Evolutionary conservation across 2,888 invertebrate genomes (phyloP), one percentile per base, ranked within the genome.

Genomic region (Germaria angustata): DNA sequence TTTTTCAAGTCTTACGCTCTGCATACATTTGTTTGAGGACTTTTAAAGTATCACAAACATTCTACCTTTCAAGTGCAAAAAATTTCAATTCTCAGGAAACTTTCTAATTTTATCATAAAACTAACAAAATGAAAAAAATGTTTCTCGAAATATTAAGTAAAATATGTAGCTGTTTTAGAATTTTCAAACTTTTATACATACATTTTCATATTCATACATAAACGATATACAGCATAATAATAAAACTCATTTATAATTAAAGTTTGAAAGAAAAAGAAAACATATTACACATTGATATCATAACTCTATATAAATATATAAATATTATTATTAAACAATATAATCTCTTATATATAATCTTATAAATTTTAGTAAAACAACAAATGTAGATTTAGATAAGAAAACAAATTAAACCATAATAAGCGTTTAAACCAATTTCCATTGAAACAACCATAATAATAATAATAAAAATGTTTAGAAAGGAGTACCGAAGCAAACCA

Each of bases 301-400:
- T 79, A 73, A 79, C 65, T 72, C 68, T 57, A 76, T 76, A 76
- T 76, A 81, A 59, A 80, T 76, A 81, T 78, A 82, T 79, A 82
- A 79, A 79, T 82, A 82, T 78, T 82, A 79, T 66, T 61, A 5
- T 61, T 44, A 39, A 61, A 77, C 39, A 22, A 51, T 46, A 82
- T 79, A 79, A 79, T 82, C 82, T 82, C 82, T n/a, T n/a, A 78
- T 81, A 81, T 81, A 77, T 81, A 78, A 73, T 68, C 77, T 78
- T 65, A 44, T 51, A 80, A 44, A 51, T 65, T 80, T 66, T 73
- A 73, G 61, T 57, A 81, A 71, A 72, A 73, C 34, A 46, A 63
- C 69, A 51, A 61, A 22, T 59, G 49, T 80, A 73, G 72, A 44
- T 59, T 80, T 80, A 66, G 66, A 46, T 68, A 49, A 59, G 28